Evolutionary conservation across 2,888 invertebrate genomes (phyloP), one percentile per base, ranked within the genome.

Genomic region (Arrhopalites spinosus): DNA sequence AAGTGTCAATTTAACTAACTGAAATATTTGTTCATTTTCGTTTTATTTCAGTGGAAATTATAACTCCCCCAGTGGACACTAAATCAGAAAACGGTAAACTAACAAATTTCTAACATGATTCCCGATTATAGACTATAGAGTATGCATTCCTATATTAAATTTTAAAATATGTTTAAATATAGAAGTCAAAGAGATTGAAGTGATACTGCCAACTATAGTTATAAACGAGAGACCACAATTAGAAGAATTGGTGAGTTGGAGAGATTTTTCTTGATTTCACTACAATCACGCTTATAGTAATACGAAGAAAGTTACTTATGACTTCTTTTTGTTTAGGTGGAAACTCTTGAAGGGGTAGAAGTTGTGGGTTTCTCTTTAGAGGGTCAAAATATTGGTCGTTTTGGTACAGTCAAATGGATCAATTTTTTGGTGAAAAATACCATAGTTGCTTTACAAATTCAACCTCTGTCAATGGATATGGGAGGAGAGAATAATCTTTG

Each of bases 401-500:
- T 80, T 69, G 86, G 85, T n/a, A 81, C 83, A 43, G 81, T 86
- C 0, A 83, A 84, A 20, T 85, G 85, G 84, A 73, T 86, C 27
- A 83, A 83, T 5, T 45, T 86, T 72, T 83, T 84, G 5, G 83
- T 84, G 0, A 77, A 80, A 20, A 80, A 80, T 43, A 83, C 84
- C 29, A 81, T 85, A 5, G 84, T 85, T 77, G 79, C 86, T 23
- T 85, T 86, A 82, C 86, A 86, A 78, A 82, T 85, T 25, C 77
- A 84, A 2, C 70, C 74, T 1, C 78, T 86, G 25, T 84, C 84
- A 11, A 76, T 79, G 36, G 79, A 81, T 8, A 81, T 83, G 23
- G 77, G 82, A 64, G 64, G 20, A 8, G 36, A 29, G 1, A 89
- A 89, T 1, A 89, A 89, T 1, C 83, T 90, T 7, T 87, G 86